phyloP scores from a whole-genome alignment of 1,140 invertebrate genomes.

The Choristoneura fumiferana region DNA sequence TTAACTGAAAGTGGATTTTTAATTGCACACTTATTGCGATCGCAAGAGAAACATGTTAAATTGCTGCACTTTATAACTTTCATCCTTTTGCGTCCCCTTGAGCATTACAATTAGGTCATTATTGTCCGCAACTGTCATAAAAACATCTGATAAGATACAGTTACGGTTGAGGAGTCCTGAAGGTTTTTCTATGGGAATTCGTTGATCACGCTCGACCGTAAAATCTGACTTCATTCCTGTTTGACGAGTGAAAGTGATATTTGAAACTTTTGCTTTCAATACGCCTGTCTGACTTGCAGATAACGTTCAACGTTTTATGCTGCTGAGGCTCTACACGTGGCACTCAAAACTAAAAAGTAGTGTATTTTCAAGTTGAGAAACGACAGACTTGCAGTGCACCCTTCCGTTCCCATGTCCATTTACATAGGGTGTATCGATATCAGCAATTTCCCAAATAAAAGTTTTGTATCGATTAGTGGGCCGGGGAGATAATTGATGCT shows the following conservation, averaged over 20 bases:
- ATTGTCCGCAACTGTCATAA: conserved; percentile 22
- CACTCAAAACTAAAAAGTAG: too few species aligned
- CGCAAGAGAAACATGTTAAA: too few species aligned
- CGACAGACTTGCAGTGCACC: background rate
- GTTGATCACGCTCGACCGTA: conserved; percentile 35
- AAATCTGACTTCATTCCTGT: conserved; percentile 49
- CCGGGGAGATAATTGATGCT: conserved; percentile 58
- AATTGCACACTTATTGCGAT: too few species aligned
- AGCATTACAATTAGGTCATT: conserved; percentile 14
- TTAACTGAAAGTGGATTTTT: too few species aligned
- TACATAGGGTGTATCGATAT: background rate
- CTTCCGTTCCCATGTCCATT: background rate
- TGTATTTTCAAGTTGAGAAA: too few species aligned
- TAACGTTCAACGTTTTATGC: too few species aligned
- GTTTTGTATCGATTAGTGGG: conserved; percentile 29
- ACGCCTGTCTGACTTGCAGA: too few species aligned
- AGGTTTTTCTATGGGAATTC: conserved; percentile 46
- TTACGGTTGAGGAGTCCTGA: conserved; percentile 35
- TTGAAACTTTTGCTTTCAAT: conserved; percentile 50
- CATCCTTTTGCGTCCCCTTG: conserved; percentile 10
- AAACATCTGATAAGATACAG: conserved; percentile 42
- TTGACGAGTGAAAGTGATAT: conserved; percentile 40
- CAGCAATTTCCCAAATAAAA: conserved; percentile 44
- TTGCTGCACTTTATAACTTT: conserved; percentile 4
- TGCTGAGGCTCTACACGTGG: too few species aligned